A percentile compares a stretch with the other conserved stretches of the same genome.
Conservation (phyloP, 2,797 vertebrate species). For the Melanotaenia pygmaea region DNA sequence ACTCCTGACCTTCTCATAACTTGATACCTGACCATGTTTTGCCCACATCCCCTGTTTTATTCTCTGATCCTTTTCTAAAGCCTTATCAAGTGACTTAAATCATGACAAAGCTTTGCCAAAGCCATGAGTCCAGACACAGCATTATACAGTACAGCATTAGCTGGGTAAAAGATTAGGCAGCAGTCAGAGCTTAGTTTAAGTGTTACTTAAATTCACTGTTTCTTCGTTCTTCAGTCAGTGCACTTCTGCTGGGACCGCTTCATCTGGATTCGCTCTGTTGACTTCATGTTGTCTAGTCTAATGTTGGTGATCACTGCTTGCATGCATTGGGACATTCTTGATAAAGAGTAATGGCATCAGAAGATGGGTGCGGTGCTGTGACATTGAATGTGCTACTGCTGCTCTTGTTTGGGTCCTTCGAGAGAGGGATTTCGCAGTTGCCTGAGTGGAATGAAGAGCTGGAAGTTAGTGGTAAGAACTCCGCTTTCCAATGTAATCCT, state of each 20-base stretch:
- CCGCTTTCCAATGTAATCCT: neutral
- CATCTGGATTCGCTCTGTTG: slow-evolving; percentile 26
- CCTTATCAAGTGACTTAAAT: slow-evolving; percentile 9
- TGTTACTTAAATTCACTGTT: slow-evolving; percentile 46
- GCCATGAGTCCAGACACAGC: slow-evolving; percentile 1
- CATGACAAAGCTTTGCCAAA: slow-evolving; percentile 17
- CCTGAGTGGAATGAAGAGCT: slow-evolving; percentile 58
- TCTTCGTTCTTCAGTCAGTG: slow-evolving; percentile 27
- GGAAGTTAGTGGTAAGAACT: slow-evolving; percentile 79
- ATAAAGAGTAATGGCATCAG: slow-evolving; percentile 16
- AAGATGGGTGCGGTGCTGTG: slow-evolving; percentile 34
- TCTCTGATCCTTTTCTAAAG: neutral
- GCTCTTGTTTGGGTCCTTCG: slow-evolving; percentile 59
- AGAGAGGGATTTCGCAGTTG: slow-evolving; percentile 57
- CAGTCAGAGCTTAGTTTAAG: slow-evolving; percentile 69
- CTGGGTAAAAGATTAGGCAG: slow-evolving; percentile 75
- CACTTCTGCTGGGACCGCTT: slow-evolving; percentile 5
- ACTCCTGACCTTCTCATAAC: neutral
- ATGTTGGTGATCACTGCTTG: slow-evolving; percentile 2
- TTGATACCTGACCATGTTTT: no score
- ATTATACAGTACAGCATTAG: slow-evolving; percentile 47
- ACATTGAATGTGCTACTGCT: slow-evolving; percentile 51
- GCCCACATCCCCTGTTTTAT: neutral
- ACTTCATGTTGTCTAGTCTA: neutral
- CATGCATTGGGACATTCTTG: slow-evolving; percentile 21